Evolutionary conservation across 2,113 vertebrate genomes (phyloP).

Genomic region (Pandion haliaetus): DNA sequence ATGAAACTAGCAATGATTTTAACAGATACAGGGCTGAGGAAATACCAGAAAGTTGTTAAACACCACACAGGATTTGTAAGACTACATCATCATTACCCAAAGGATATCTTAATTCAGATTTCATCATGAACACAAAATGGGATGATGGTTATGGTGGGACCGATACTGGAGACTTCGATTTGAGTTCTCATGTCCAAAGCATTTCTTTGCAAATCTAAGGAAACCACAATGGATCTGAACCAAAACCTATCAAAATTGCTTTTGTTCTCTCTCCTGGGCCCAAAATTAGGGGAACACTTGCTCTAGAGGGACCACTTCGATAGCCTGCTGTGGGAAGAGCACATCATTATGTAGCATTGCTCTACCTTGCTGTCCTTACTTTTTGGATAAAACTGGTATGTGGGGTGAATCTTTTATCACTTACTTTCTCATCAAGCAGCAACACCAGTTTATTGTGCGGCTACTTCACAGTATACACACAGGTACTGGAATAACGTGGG

Average conservation of each 20-base stretch:
- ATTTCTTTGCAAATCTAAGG: neutral
- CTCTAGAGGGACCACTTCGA: neutral
- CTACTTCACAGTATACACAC: neutral
- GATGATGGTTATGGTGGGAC: neutral
- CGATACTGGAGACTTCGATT: neutral
- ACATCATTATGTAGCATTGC: neutral
- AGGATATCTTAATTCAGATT: neutral
- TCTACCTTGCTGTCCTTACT: neutral
- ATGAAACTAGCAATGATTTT: neutral
- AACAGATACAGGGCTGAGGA: neutral
- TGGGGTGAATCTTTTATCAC: neutral
- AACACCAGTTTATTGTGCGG: accelerated
- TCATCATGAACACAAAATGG: neutral
- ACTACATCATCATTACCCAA: neutral
- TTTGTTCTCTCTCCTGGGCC: neutral
- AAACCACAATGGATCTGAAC: neutral
- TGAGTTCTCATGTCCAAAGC: neutral
- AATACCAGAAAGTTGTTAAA: neutral
- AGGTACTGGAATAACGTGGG: neutral
- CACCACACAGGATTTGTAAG: neutral
- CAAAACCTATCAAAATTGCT: neutral
- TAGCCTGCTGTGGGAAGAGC: neutral
- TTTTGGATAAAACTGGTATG: neutral
- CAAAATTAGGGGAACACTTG: neutral
- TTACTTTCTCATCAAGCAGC: neutral